Base-by-base conservation (phyloP, 2,113 vertebrate species). In the Osmerus eperlanus region DNA sequence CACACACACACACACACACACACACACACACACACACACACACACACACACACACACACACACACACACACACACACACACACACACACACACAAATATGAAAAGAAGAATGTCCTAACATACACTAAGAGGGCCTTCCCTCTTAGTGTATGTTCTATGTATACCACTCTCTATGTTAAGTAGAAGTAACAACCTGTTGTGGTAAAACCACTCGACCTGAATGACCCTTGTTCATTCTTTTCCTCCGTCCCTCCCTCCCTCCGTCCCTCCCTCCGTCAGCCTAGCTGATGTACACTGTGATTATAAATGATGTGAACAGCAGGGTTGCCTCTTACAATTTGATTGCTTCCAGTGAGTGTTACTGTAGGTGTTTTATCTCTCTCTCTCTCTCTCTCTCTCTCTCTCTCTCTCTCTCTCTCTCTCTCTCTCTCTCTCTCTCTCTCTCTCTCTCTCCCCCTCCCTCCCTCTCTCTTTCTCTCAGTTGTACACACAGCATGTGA, bases 281-380 rank as follows among this genome's bases (percentile, higher is more conserved):
- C 41, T 47, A 6, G 9, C 41, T 47, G 41, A 12, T 47, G 41
- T 47, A 47, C 41, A 23, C 62, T 76, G 53, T 83, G 80, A 85
- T 84, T 80, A 80, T 78, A 77, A 80, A 80, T 81, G 77, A 84
- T 85, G 81, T 89, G 79, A 88, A 81, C 88, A 83, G 71, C 61
- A 70, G 75, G 74, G 61, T 21, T 36, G 78, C 73, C 79, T 84
- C 83, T 84, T 81, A 81, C 62, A 54, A 32, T 79, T 70, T 84
- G 81, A 89, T 85, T 78, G 82, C 82, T 75, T 79, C 84, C 76
- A 80, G 60, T 86, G 77, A 87, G 84, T 78, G 76, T 72, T 75
- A 47, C 41, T 47, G 41, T 11, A 47, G 41, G 41, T 47, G 9
- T 47, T 47, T 1, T 2, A 12, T 47, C 0, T 47, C 41, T 47